A percentile compares a stretch with the other conserved stretches of the same genome.
phyloP scores from a whole-genome alignment of 2,113 vertebrate genomes.

The Forbesichthys agassizii region DNA sequence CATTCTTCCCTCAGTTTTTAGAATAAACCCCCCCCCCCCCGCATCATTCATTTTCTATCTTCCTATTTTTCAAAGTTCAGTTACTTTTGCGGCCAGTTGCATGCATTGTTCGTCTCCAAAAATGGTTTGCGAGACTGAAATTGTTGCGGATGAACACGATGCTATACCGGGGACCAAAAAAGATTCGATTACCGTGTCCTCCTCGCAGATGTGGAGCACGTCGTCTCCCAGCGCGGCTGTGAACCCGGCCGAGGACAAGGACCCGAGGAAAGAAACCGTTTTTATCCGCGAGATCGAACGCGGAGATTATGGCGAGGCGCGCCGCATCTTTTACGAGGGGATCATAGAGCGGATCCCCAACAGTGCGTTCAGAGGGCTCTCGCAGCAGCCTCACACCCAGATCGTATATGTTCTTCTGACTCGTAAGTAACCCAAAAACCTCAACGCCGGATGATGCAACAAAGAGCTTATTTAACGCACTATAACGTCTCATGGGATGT shows the following conservation, averaged over 20 bases:
- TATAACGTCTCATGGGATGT: too few species aligned
- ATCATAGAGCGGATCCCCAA: conserved; percentile 96
- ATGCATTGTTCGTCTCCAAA: conserved; percentile 95
- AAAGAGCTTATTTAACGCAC: not conserved
- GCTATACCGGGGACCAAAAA: conserved; percentile 88
- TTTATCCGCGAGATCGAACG: conserved; percentile 90
- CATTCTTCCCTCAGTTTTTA: conserved; percentile 60
- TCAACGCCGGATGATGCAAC: not conserved
- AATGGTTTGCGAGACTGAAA: conserved; percentile 99
- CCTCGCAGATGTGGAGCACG: conserved; percentile 86
- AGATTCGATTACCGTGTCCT: conserved; percentile 82
- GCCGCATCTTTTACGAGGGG: conserved; percentile 93
- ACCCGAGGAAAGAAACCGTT: conserved; percentile 74
- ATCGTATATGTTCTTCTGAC: conserved; percentile 87
- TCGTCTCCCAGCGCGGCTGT: conserved; percentile 72
- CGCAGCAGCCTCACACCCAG: conserved; percentile 86
- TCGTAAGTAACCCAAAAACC: conserved; percentile 76
- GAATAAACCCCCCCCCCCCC: conserved; percentile 42
- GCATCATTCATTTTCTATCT: conserved; percentile 48
- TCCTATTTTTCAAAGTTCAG: conserved; percentile 40
- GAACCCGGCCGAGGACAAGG: conserved; percentile 70
- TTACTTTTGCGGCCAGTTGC: conserved; percentile 83
- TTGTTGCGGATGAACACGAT: conserved; percentile 92
- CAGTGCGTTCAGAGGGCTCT: conserved; percentile 89
- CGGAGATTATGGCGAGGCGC: conserved; percentile 85